These are phyloP conservation scores for Ammodytes dubius DNA, from an alignment of 2,113 vertebrate species.

Conservation along the genomic window DNA sequence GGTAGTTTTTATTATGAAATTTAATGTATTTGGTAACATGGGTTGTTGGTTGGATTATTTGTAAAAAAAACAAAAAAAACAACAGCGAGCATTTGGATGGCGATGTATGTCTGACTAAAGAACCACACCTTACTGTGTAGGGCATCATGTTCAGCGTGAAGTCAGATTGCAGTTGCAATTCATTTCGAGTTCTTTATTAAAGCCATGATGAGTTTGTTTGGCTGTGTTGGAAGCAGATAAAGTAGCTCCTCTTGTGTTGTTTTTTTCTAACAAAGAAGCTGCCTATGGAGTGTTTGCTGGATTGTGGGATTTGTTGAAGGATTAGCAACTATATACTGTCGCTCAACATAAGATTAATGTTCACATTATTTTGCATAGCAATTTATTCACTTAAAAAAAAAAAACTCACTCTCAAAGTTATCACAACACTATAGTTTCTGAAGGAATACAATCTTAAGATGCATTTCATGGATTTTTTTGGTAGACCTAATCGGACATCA, in stretches of 20 bases:
- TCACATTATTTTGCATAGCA: neutral
- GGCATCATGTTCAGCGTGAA: neutral
- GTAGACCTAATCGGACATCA: neutral
- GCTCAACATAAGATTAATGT: neutral
- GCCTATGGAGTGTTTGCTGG: neutral
- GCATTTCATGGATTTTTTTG: constrained; percentile 4
- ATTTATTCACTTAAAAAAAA: neutral
- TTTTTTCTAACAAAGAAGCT: neutral
- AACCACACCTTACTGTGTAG: neutral
- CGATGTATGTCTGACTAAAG: no score
- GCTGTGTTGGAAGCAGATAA: neutral
- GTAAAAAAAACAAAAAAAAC: neutral
- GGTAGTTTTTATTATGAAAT: neutral
- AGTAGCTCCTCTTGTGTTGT: neutral
- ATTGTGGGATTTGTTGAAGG: no score
- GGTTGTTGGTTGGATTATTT: neutral
- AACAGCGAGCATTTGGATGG: no score
- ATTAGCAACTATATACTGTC: neutral
- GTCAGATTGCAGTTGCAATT: neutral
- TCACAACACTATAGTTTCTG: neutral
- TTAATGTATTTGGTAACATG: neutral
- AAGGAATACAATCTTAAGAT: neutral
- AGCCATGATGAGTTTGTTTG: neutral
- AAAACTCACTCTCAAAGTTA: neutral
- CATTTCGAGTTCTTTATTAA: neutral